These are phyloP conservation scores for Ceratotherium simum DNA, from an alignment of 2,113 vertebrate genomes.

Conservation along the genomic window DNA sequence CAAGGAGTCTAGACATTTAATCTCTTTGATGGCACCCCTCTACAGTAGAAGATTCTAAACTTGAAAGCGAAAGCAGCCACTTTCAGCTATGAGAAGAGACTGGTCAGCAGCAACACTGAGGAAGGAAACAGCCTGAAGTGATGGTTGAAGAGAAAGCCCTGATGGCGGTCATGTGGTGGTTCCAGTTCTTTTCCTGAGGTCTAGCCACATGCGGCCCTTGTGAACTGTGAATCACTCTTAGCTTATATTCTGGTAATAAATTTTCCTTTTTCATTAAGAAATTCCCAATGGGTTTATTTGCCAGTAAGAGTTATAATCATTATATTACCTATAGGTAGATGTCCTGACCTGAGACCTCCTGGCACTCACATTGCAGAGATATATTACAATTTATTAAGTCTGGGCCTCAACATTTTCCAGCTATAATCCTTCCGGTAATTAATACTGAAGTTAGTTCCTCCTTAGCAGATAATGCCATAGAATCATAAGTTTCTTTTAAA, in stretches of 20 bases:
- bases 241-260: background rate
- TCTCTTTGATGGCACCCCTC: background rate
- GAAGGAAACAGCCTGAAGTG: background rate
- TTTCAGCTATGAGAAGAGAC: background rate
- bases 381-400: background rate
- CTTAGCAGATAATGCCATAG: background rate
- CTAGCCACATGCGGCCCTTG: background rate
- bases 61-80: background rate
- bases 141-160: background rate
- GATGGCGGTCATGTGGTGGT: background rate
- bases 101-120: background rate
- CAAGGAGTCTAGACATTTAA: background rate
- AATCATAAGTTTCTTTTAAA: slow-evolving; percentile 45
- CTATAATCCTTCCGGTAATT: background rate
- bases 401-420: background rate
- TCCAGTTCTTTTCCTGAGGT: background rate
- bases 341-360: background rate
- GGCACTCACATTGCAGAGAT: background rate
- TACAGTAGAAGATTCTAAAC: background rate
- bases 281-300: background rate
- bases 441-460: background rate
- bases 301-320: background rate
- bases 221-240: background rate
- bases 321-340: background rate
- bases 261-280: background rate